A percentile compares a stretch with the other conserved stretches of the same genome.
Evolutionary conservation across 2,888 invertebrate genomes (phyloP).

Genomic region (Chymomyza caudatula): DNA sequence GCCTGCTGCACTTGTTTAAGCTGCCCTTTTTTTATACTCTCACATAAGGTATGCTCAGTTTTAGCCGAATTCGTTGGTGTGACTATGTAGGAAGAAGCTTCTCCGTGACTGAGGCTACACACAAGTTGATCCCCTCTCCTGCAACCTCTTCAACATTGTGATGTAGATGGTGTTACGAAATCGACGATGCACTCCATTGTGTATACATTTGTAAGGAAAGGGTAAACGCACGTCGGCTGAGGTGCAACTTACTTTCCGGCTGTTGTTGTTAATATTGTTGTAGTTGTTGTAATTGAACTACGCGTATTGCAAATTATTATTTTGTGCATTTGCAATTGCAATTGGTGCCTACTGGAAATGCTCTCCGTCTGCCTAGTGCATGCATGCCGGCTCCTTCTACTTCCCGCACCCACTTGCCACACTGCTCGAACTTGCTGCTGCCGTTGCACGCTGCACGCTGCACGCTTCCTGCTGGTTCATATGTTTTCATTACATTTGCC

Average conservation of each 20-base stretch:
- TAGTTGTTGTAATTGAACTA: slow-evolving; percentile 67
- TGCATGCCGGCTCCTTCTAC: slow-evolving; percentile 32
- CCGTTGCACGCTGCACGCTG: neutral
- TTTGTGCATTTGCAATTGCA: slow-evolving; percentile 68
- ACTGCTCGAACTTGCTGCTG: no score
- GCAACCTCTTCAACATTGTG: no score
- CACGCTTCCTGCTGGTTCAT: slow-evolving; percentile 60
- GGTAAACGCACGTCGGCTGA: neutral
- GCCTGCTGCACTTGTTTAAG: slow-evolving; percentile 23
- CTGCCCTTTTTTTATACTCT: slow-evolving; percentile 7
- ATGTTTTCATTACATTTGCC: slow-evolving; percentile 73
- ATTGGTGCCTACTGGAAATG: slow-evolving; percentile 65
- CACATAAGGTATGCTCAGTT: neutral
- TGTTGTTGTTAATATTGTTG: slow-evolving; percentile 22
- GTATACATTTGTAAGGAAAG: no score
- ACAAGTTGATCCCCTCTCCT: no score
- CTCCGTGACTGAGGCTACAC: no score
- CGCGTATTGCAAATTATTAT: slow-evolving; percentile 73
- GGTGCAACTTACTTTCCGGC: neutral
- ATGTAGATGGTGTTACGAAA: no score
- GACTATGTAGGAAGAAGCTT: no score
- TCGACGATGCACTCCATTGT: no score
- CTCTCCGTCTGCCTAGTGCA: slow-evolving; percentile 27
- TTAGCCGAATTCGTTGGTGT: no score
- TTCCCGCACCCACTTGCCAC: neutral